Base-by-base conservation (phyloP, 2,113 vertebrate species). In the Salvelinus alpinus region DNA sequence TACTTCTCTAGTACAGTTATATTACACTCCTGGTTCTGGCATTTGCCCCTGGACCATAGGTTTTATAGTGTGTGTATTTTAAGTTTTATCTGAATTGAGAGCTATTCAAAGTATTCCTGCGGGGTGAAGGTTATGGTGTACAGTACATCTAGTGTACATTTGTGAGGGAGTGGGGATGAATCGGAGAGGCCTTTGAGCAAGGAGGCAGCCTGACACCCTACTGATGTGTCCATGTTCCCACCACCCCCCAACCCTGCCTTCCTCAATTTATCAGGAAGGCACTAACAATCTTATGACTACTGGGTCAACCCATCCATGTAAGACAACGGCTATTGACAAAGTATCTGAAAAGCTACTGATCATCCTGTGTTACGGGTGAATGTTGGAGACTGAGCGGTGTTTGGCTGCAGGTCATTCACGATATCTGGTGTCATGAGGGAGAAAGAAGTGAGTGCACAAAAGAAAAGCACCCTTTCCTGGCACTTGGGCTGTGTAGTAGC, bases 401-500 rank as follows among this genome's bases (percentile, higher is more conserved):
- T 38, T 38, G 38, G 38, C 8, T 72, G 12, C 18, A 60, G 79
- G 76, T 78, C 74, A 66, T 78, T 80, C 73, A 77, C 64, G 75
- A 82, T 85, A 82, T 84, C 81, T 81, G 75, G 82, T 86, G 81
- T 85, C 84, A 83, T 86, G 86, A 88, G 86, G 84, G 59, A 60
- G 59, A 60, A 60, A 79, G 80, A 68, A 78, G 78, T 51, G 74
- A 60, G 18, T 60, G 59, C 59, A 60, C 59, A 88, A 75, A 75
- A 86, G 85, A 84, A 88, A 87, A 84, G 88, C 87, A 81, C 86
- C 86, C 79, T 89, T 76, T 86, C 79, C 84, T 91, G 91, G 87
- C 87, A 86, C 85, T 84, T 75, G 80, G 86, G 84, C 84, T 82
- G 84, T 87, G 82, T 80, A 88, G 86, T 85, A 88, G 90, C 90